Conservation (phyloP, 2,113 vertebrate genomes). For the Nestor notabilis region DNA sequence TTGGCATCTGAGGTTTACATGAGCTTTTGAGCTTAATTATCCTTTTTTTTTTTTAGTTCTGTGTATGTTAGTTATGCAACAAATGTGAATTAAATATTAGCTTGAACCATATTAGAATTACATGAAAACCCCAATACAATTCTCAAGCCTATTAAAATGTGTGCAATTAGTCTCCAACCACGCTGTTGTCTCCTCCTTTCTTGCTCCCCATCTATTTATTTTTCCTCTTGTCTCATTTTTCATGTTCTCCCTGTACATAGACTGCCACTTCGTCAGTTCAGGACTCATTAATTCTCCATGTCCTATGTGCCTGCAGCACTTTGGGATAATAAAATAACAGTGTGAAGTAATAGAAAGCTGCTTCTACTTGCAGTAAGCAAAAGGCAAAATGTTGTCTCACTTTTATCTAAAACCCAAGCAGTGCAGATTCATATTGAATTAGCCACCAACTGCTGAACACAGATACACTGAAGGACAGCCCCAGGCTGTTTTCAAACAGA, state of each 20-base stretch:
- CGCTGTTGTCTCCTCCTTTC: neutral
- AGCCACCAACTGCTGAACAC: neutral
- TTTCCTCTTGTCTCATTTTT: slow-evolving; percentile 35
- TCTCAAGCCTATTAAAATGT: slow-evolving; percentile 12
- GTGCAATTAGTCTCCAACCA: slow-evolving; percentile 11
- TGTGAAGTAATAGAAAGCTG: neutral
- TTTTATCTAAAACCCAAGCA: neutral
- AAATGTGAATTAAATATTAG: slow-evolving; percentile 30
- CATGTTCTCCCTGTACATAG: neutral
- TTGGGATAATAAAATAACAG: slow-evolving; percentile 22
- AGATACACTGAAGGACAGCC: neutral
- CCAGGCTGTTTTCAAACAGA: slow-evolving; percentile 53
- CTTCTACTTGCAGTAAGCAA: slow-evolving; percentile 10
- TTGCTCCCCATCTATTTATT: neutral
- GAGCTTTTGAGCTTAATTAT: slow-evolving; percentile 7
- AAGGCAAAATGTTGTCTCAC: neutral
- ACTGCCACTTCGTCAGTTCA: neutral
- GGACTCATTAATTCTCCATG: slow-evolving; percentile 27
- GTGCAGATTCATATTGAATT: neutral
- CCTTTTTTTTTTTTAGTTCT: neutral
- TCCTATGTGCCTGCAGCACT: slow-evolving; percentile 9
- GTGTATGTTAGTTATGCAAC: neutral
- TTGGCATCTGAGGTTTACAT: neutral
- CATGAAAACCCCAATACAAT: neutral
- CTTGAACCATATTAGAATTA: slow-evolving; percentile 10